Conservation (phyloP, 2,888 invertebrate species). For the Hanleya hanleyi region DNA sequence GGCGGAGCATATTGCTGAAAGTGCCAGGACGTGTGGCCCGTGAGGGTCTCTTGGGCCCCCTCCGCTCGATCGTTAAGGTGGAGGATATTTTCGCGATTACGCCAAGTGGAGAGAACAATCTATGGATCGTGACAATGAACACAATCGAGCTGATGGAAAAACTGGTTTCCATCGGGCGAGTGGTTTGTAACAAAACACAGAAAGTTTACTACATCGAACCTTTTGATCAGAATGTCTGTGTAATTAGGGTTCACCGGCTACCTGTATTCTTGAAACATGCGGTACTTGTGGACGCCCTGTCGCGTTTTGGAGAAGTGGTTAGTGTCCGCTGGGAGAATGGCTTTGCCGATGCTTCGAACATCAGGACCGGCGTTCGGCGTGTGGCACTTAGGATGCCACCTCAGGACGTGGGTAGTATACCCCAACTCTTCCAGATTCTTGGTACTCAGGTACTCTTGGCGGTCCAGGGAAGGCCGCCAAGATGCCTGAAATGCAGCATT, state of each 20-base stretch:
- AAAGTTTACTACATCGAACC: no score
- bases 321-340: no score
- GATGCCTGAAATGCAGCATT: neutral
- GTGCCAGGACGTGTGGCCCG: no score
- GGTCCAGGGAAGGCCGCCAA: neutral
- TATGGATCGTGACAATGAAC: neutral
- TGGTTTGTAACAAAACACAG: neutral
- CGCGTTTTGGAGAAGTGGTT: neutral
- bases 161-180: neutral
- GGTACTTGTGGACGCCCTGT: neutral
- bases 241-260: neutral
- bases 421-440: neutral
- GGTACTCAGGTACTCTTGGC: neutral
- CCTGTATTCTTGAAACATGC: neutral
- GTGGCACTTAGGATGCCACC: neutral
- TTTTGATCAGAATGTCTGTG: no score
- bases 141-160: neutral
- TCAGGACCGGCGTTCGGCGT: neutral
- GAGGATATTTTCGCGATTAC: neutral
- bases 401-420: neutral
- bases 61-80: neutral
- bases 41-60: no score
- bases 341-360: no score
- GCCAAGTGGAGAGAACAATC: neutral
- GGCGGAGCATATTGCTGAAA: no score